Conservation (phyloP, 1,140 invertebrate species). For the Drosophila burlai region DNA sequence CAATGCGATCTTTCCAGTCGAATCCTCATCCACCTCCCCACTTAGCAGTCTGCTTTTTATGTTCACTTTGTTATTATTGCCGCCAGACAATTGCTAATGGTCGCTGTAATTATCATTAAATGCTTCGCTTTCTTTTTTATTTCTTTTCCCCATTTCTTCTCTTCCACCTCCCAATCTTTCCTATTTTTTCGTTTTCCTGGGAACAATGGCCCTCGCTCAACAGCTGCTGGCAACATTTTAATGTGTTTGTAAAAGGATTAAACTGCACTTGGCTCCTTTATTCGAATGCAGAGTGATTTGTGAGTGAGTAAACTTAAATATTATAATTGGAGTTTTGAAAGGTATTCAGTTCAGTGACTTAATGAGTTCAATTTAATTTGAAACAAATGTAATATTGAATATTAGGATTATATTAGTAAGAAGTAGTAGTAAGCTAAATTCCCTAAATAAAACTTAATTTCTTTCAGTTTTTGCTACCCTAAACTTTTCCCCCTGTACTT, state of each 20-base stretch:
- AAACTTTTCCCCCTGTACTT: background rate
- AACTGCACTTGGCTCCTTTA: slow-evolving; percentile 50
- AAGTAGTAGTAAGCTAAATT: background rate
- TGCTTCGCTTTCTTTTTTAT: slow-evolving; percentile 45
- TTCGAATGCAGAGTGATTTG: slow-evolving; percentile 41
- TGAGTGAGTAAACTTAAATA: background rate
- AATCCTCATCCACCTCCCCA: slow-evolving; percentile 7
- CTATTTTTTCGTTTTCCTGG: slow-evolving; percentile 2
- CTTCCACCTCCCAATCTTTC: slow-evolving; percentile 15
- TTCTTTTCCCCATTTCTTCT: slow-evolving; percentile 15
- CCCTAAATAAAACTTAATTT: background rate
- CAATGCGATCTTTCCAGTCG: background rate
- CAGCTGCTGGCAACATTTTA: slow-evolving; percentile 56
- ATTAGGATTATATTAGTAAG: background rate
- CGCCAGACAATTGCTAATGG: slow-evolving; percentile 76
- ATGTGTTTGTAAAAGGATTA: slow-evolving; percentile 62
- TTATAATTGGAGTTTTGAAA: background rate
- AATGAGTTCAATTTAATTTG: background rate
- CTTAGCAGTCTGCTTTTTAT: slow-evolving; percentile 56
- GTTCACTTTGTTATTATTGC: slow-evolving; percentile 69
- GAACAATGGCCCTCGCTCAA: slow-evolving; percentile 38
- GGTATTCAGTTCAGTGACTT: too few species aligned
- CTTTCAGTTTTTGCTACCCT: background rate
- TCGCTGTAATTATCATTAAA: slow-evolving; percentile 77
- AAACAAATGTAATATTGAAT: background rate